Conservation (phyloP, 2,888 invertebrate species). For the Trichopria drosophilae region DNA sequence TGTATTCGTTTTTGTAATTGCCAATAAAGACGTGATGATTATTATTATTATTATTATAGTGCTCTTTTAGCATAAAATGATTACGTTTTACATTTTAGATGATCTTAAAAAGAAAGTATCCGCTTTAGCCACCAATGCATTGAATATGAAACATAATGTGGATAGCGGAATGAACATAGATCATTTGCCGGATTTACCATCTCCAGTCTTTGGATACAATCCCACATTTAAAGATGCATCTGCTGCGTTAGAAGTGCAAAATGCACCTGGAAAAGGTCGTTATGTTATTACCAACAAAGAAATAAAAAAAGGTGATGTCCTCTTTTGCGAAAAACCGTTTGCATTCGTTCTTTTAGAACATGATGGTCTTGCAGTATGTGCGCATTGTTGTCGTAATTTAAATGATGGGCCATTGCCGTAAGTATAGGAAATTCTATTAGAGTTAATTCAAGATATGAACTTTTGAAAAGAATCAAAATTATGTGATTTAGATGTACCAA, state of each 20-base stretch:
- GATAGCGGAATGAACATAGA: too few species aligned
- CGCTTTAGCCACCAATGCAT: too few species aligned
- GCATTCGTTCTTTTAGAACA: slow-evolving; percentile 71
- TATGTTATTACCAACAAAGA: slow-evolving; percentile 66
- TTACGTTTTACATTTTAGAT: too few species aligned
- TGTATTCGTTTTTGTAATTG: too few species aligned
- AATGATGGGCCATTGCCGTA: slow-evolving; percentile 66
- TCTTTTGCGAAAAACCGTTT: slow-evolving; percentile 81
- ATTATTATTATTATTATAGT: too few species aligned
- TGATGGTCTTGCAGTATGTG: slow-evolving; percentile 65
- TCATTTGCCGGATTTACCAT: too few species aligned
- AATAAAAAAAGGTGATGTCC: slow-evolving; percentile 68
- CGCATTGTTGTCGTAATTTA: slow-evolving; percentile 70
- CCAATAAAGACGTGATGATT: too few species aligned
- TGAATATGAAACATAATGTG: too few species aligned
- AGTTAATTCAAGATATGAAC: slow-evolving; percentile 15
- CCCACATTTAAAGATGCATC: slow-evolving; percentile 63
- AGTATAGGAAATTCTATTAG: slow-evolving; percentile 54
- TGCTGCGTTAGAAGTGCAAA: slow-evolving; percentile 61
- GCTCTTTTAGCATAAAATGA: too few species aligned
- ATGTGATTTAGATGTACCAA: slow-evolving; percentile 67
- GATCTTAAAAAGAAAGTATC: too few species aligned
- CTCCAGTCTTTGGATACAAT: slow-evolving; percentile 61
- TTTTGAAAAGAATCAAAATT: slow-evolving; percentile 28
- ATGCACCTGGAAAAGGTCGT: slow-evolving; percentile 65